These are phyloP conservation scores for Rhodophaea formosa DNA, from an alignment of 2,888 invertebrate species.

Conservation along the genomic window DNA sequence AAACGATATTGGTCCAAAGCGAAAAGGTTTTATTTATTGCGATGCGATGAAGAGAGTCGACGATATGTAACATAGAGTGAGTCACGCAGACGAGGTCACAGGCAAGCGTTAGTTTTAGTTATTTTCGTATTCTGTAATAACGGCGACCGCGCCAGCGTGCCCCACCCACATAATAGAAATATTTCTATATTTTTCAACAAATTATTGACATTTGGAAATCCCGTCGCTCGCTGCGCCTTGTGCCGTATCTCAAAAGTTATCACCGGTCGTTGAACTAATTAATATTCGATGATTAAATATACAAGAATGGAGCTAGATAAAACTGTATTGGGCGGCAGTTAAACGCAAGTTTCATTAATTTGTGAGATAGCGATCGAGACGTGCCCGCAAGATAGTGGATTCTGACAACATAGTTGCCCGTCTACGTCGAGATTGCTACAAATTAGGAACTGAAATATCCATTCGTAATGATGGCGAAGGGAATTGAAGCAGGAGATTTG, in stretches of 20 bases:
- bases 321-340: conserved; percentile 5
- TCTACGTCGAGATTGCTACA: conserved; percentile 7
- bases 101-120: conserved; percentile 9
- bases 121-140: conserved; percentile 16
- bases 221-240: conserved; percentile 5
- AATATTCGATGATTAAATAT: conserved; percentile 16
- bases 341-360: conserved; percentile 19
- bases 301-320: conserved; percentile 2
- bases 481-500: neutral
- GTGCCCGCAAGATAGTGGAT: conserved; percentile 1
- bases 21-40: neutral
- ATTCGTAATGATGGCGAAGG: neutral
- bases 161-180: conserved; percentile 6
- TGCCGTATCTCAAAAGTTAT: conserved; percentile 8
- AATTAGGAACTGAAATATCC: conserved; percentile 2
- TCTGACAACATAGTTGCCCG: conserved; percentile 13
- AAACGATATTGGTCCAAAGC: too few species aligned
- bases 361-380: conserved; percentile 15
- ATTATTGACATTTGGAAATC: conserved; percentile 16
- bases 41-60: neutral
- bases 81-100: neutral
- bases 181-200: conserved; percentile 9
- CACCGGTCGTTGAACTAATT: conserved; percentile 15
- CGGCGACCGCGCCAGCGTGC: conserved; percentile 3
- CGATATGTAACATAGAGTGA: neutral